phyloP scores from a whole-genome alignment of 2,888 invertebrate species.

The Apotomis turbidana region DNA sequence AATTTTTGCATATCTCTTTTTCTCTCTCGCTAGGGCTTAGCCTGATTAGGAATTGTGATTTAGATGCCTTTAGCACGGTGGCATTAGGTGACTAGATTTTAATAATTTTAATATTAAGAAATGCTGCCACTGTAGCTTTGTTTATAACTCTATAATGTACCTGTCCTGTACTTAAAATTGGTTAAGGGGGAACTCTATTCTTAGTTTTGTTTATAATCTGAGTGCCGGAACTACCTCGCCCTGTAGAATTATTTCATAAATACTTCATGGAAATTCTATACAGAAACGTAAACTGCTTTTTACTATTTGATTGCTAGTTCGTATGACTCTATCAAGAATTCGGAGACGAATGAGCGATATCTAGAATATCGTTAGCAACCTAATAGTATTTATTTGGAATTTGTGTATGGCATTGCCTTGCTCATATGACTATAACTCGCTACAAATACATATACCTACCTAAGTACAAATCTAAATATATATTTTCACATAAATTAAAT shows the following conservation, averaged over 20 bases:
- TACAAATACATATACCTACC: neutral
- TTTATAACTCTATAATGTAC: constrained; percentile 48
- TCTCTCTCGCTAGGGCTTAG: constrained; percentile 71
- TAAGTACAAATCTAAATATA: constrained; percentile 4
- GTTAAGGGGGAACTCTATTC: constrained; percentile 11
- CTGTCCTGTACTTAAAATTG: constrained; percentile 19
- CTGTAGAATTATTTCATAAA: constrained; percentile 2
- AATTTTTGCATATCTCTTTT: constrained; percentile 76
- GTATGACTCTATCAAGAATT: neutral
- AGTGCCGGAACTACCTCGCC: constrained; percentile 30
- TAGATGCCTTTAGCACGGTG: constrained; percentile 77
- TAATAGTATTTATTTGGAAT: neutral
- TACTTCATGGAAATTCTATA: neutral
- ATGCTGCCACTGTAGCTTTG: constrained; percentile 72
- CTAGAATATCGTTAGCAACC: neutral
- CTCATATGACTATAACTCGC: neutral
- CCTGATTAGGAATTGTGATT: constrained; percentile 75
- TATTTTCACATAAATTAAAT: constrained; percentile 2
- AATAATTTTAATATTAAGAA: constrained; percentile 47
- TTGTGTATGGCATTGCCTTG: neutral
- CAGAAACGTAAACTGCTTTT: neutral
- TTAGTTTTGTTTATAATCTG: neutral
- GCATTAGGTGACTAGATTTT: constrained; percentile 49
- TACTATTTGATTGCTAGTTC: neutral
- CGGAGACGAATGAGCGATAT: neutral